Percentiles rank a stretch among this genome's conserved stretches.
These are phyloP conservation scores for Ylistrum balloti DNA, from an alignment of 1,140 invertebrate genomes.

Conservation along the genomic window DNA sequence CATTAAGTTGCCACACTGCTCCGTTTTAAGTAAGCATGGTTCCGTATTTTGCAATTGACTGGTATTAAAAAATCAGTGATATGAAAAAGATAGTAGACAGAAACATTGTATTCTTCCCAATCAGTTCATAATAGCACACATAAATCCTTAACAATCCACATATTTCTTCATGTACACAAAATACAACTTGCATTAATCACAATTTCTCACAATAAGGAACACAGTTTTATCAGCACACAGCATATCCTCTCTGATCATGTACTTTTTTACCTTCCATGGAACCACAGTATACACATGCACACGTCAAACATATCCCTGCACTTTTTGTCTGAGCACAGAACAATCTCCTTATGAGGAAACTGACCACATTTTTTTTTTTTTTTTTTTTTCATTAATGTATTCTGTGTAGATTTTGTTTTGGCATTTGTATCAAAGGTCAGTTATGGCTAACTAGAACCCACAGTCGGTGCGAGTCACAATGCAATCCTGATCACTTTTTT, in stretches of 20 bases:
- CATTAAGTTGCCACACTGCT: too few species aligned
- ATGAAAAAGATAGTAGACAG: too few species aligned
- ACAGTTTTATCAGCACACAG: too few species aligned
- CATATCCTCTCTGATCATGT: neutral
- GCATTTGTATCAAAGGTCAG: neutral
- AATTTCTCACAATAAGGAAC: too few species aligned
- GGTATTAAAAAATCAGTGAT: too few species aligned
- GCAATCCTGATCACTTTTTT: neutral
- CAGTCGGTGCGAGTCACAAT: neutral
- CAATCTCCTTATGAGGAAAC: neutral
- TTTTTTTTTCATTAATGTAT: neutral
- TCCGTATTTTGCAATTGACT: too few species aligned
- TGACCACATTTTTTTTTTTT: neutral
- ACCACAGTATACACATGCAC: neutral
- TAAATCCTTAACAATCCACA: too few species aligned
- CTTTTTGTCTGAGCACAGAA: neutral
- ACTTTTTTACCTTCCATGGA: neutral
- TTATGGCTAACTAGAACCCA: neutral
- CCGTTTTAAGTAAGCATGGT: too few species aligned
- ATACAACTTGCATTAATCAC: too few species aligned
- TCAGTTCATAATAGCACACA: too few species aligned
- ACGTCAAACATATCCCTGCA: neutral
- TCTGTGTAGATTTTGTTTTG: conserved; percentile 14
- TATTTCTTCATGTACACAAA: too few species aligned
- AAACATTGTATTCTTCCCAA: too few species aligned